Base-by-base conservation (phyloP, 1,140 invertebrate species). In the Zaprionus tsacasi region DNA sequence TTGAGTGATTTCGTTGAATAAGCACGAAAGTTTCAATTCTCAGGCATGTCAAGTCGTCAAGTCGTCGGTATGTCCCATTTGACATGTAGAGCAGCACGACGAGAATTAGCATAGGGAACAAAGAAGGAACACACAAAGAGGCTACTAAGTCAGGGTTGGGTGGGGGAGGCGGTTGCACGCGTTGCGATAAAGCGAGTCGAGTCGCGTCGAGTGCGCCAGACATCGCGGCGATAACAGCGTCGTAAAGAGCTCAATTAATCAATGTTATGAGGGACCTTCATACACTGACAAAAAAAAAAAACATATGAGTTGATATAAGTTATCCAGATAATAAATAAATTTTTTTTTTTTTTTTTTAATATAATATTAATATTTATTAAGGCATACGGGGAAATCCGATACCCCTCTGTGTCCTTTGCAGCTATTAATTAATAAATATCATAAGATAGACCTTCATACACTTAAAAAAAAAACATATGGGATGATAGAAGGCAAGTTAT, bases 1-100 rank as follows among this genome's bases (percentile, higher is more conserved):
- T 88, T 88, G 73, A 82, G 55, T 83, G 83, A 88, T 83, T 87
- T 72, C 57, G 59, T 38, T 87, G 79, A 86, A 86, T 86, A 55
- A 69, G 76, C 76, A 88, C 82, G 73, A 60, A 56, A 56, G 63
- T 61, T 57, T 13, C 33, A 17, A 27, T 38, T 35, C 2, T 55
- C 21, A 27, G 38, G 55, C 40, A 30, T 79, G 78, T 82, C 76
- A 74, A 60, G 52, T 58, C 21, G 27, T 61, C 21, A 21, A 21
- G 21, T 21, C 21, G 21, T 21, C 21, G 21, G 21, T 21, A 66
- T 72, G 70, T 56, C 30, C 73, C 70, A 67, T 78, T 87, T 78
- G 77, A 74, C 83, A 59, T 78, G 70, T 55, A 66, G 61, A 54
- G 72, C 55, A 87, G 87, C 87, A 73, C 54, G 70, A 76, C 57